These are phyloP conservation scores for Fragum fragum DNA, from an alignment of 2,888 invertebrate genomes.

Conservation along the genomic window DNA sequence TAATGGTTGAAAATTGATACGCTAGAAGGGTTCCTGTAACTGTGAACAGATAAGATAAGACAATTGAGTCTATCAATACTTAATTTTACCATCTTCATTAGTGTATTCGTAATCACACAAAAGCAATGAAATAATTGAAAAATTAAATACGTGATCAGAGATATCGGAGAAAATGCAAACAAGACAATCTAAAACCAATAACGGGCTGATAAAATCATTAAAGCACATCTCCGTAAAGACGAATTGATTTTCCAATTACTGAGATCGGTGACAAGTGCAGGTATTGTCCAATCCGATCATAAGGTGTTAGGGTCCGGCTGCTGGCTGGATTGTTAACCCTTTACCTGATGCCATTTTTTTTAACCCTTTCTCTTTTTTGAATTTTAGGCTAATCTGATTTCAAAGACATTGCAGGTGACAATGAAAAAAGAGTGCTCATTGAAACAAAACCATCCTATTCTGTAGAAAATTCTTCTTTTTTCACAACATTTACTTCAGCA, in stretches of 20 bases:
- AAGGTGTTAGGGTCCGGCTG: slow-evolving; percentile 21
- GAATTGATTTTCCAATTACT: slow-evolving; percentile 40
- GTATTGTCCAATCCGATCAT: slow-evolving; percentile 25
- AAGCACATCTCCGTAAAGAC: slow-evolving; percentile 32
- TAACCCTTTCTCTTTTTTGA: neutral
- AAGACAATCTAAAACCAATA: slow-evolving; percentile 46
- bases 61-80: too few relatives aligned
- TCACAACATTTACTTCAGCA: too few relatives aligned
- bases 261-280: slow-evolving; percentile 18
- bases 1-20: too few relatives aligned
- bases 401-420: too few relatives aligned
- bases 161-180: slow-evolving; percentile 39
- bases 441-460: too few relatives aligned
- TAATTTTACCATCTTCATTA: neutral
- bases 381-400: too few relatives aligned
- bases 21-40: too few relatives aligned
- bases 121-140: slow-evolving; percentile 46
- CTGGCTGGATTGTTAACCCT: neutral
- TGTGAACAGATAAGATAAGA: too few relatives aligned
- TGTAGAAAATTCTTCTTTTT: too few relatives aligned
- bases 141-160: slow-evolving; percentile 45
- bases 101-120: slow-evolving; percentile 18
- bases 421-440: too few relatives aligned
- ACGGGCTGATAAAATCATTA: slow-evolving; percentile 39
- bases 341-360: neutral